Base-by-base conservation (phyloP, 2,888 invertebrate species). In the Amitus sp. region DNA sequence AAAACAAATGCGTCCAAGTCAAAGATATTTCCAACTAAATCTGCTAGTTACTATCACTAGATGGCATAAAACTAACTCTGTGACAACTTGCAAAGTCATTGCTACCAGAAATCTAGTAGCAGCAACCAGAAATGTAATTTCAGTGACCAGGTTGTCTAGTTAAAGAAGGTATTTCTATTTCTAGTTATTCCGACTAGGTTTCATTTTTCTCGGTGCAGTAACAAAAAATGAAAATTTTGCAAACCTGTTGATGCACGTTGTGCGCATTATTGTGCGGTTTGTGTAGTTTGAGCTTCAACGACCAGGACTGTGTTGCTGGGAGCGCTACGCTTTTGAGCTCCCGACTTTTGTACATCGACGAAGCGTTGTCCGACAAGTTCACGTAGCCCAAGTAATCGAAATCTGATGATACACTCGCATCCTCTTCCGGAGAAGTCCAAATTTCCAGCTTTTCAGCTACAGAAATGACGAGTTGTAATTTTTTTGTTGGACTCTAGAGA, bases 241-340 rank as follows among this genome's bases (percentile, higher is more conserved):
- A 73, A 80, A 95, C 95, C 88, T 97, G 96, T 73, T 94, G 90
- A 67, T 88, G 87, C 18, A 86, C 85, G 82, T 95, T 95, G 73
- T 90, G 89, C 62, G 89, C 88, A 77, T 96, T 95, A 50, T 86
- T 84, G 80, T 96, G 93, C 64, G 95, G 94, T 71, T 90, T 90
- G 66, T 94, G 91, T 5, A 97, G 85, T 66, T 92, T 88, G 30
- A 98, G 84, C 81, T 96, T 96, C 0, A 97, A 87, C 78, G 92
- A 92, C 12, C 87, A 84, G 4, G 90, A 91, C 37, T 87, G 85
- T 42, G 89, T 88, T 19, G 86, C 89, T 62, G 93, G 93, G 12
- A 97, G 90, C 20, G 94, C 89, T 7, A 93, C 92, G 56, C 92
- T 92, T 82, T 94, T 93, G 30, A 94, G 84, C 76, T 94, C 94